Conservation (phyloP, 2,888 invertebrate species). For the Osedax frankpressi region DNA sequence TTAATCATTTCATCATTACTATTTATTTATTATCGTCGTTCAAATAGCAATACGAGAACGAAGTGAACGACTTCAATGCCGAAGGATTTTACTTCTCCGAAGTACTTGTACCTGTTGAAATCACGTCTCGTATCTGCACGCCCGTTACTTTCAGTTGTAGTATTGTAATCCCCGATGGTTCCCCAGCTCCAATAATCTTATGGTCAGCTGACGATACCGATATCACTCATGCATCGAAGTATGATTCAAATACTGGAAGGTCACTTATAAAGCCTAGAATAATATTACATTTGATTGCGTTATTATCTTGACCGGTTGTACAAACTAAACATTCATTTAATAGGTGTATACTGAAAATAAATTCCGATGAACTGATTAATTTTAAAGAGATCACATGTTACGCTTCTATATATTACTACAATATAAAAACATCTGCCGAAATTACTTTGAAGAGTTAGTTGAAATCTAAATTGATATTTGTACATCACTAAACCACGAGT, state of each 20-base stretch:
- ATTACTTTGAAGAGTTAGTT: background rate
- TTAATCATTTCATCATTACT: no score
- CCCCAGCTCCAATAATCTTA: background rate
- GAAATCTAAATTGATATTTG: no score
- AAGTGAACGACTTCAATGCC: background rate
- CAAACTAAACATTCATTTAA: no score
- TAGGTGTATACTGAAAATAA: background rate
- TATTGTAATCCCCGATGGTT: background rate
- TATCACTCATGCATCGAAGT: background rate
- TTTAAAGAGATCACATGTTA: background rate
- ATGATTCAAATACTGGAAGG: background rate
- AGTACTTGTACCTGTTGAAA: background rate
- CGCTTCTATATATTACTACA: background rate
- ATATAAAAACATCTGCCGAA: background rate
- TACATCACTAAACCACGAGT: no score
- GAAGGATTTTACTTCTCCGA: background rate
- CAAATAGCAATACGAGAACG: background rate
- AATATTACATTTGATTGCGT: no score
- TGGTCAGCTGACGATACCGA: background rate
- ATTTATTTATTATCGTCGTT: no score
- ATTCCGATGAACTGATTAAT: background rate
- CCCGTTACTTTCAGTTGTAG: background rate
- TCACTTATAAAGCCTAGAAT: no score
- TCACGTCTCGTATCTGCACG: background rate
- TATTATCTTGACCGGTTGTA: no score